These are phyloP conservation scores for Gephyroberyx darwinii DNA, from an alignment of 2,797 vertebrate genomes.

Conservation along the genomic window DNA sequence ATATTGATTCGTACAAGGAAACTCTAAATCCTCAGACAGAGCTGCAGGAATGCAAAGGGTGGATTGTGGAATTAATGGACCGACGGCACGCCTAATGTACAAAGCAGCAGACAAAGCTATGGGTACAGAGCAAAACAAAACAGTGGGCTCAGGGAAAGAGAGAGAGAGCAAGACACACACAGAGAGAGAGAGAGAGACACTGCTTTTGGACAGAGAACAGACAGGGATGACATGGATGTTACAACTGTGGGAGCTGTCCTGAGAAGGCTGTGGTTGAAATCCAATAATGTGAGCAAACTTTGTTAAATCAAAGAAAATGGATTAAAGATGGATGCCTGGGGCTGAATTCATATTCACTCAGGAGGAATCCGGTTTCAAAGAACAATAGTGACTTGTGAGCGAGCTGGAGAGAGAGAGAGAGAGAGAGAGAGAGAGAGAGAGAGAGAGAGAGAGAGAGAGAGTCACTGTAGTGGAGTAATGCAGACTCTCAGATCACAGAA, in stretches of 20 bases:
- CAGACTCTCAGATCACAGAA: background rate
- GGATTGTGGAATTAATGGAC: slow-evolving; percentile 50
- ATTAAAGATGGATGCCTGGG: slow-evolving; percentile 53
- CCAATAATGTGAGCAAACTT: slow-evolving; percentile 67
- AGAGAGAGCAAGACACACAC: slow-evolving; percentile 4
- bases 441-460: slow-evolving; percentile 33
- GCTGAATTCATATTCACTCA: slow-evolving; percentile 54
- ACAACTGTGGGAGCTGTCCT: slow-evolving; percentile 36
- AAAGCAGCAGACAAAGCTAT: slow-evolving; percentile 60
- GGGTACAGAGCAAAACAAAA: slow-evolving; percentile 52
- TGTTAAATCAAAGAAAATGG: slow-evolving; percentile 60
- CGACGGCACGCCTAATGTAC: slow-evolving; percentile 62
- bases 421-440: slow-evolving; percentile 30
- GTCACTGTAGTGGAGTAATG: slow-evolving; percentile 2
- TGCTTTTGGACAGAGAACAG: slow-evolving; percentile 46
- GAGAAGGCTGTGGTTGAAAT: slow-evolving; percentile 48
- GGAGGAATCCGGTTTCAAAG: slow-evolving; percentile 46
- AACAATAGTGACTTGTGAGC: slow-evolving; percentile 52
- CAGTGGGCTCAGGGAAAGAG: slow-evolving; percentile 17
- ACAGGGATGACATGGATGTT: slow-evolving; percentile 58
- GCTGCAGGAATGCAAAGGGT: slow-evolving; percentile 59
- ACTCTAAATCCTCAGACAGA: slow-evolving; percentile 34
- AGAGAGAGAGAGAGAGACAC: slow-evolving; percentile 14
- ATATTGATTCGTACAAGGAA: slow-evolving; percentile 9
- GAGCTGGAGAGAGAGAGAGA: slow-evolving; percentile 30